These are phyloP conservation scores for Notarius lentiginosus DNA, from an alignment of 2,113 vertebrate species.

Conservation along the genomic window DNA sequence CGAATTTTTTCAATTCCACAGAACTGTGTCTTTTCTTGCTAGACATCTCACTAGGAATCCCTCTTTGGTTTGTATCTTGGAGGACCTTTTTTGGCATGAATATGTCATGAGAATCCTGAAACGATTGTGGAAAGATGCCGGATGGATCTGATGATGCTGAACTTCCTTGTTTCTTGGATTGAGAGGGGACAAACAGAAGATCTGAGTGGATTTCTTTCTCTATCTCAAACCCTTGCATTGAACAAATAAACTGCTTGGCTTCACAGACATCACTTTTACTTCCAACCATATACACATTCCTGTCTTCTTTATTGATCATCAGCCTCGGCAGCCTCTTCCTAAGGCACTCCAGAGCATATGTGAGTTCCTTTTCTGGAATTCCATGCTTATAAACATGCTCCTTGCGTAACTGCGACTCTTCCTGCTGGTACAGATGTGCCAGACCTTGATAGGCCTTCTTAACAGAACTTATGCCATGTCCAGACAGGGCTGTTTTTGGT, in stretches of 20 bases:
- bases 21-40: not conserved
- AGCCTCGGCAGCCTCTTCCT: slow-evolving; percentile 60
- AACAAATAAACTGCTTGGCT: slow-evolving; percentile 64
- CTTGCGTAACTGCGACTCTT: slow-evolving; percentile 63
- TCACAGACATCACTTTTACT: slow-evolving; percentile 61
- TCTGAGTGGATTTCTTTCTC: not conserved
- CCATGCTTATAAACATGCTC: slow-evolving; percentile 62
- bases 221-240: not conserved
- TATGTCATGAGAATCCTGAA: not conserved
- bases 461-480: slow-evolving; percentile 13
- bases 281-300: slow-evolving; percentile 66
- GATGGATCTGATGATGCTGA: not conserved
- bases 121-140: not conserved
- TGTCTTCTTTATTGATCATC: slow-evolving; percentile 62
- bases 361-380: slow-evolving; percentile 35
- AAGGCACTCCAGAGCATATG: slow-evolving; percentile 31
- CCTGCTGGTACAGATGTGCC: slow-evolving; percentile 63
- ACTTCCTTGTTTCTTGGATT: not conserved
- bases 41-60: not conserved
- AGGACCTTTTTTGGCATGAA: not conserved
- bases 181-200: not conserved
- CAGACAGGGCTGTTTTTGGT: not conserved
- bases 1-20: not conserved
- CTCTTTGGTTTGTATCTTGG: not conserved
- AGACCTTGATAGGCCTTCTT: slow-evolving; percentile 52